These are phyloP conservation scores for Oreortyx pictus DNA, from an alignment of 2,797 vertebrate genomes.

Conservation along the genomic window DNA sequence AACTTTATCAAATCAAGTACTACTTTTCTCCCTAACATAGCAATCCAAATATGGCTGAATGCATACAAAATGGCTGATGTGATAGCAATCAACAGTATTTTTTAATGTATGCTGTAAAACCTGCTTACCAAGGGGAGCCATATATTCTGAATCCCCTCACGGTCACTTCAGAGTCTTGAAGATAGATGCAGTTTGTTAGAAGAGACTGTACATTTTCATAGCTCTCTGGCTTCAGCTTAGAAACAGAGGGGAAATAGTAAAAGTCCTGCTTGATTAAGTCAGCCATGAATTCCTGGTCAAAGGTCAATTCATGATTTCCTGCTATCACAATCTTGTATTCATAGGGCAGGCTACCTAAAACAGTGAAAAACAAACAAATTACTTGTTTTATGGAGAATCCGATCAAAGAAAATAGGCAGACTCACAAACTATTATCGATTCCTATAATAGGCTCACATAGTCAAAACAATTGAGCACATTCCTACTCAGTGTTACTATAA, in stretches of 20 bases:
- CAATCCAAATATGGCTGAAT: constrained; percentile 10
- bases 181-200: constrained; percentile 98
- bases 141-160: constrained; percentile 94
- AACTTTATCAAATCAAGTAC: constrained; percentile 12
- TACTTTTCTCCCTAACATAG: constrained; percentile 18
- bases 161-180: constrained; percentile 95
- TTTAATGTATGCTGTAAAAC: constrained; percentile 52
- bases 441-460: not conserved
- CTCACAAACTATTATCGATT: not conserved
- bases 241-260: constrained; percentile 96
- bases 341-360: constrained; percentile 92
- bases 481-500: not conserved
- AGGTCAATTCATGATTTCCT: constrained; percentile 96
- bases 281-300: constrained; percentile 98
- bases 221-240: constrained; percentile 95
- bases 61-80: constrained; percentile 21
- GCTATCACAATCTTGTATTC: constrained; percentile 97
- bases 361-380: constrained; percentile 66
- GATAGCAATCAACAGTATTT: constrained; percentile 21
- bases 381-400: constrained; percentile 22
- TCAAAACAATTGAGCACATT: not conserved
- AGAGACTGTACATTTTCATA: constrained; percentile 96
- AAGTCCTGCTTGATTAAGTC: constrained; percentile 99
- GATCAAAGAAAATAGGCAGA: constrained; percentile 9
- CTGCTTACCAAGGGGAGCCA: constrained; percentile 94